Conservation (phyloP, 2,113 vertebrate genomes). For the Forbesichthys papilliferus region DNA sequence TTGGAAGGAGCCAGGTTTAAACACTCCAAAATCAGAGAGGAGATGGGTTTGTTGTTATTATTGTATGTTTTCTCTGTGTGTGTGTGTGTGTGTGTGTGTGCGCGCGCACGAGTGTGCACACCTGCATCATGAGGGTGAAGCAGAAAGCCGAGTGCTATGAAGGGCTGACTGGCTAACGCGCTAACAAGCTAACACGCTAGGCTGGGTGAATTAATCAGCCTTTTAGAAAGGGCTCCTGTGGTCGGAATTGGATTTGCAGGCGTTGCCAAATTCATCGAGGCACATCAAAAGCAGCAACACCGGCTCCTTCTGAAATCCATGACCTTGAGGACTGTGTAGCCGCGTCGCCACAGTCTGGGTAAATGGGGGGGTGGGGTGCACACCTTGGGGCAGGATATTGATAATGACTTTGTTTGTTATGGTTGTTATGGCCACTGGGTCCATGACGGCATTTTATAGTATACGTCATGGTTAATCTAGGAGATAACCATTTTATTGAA, state of each 20-base stretch:
- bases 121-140: background rate
- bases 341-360: constrained; percentile 11
- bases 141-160: constrained; percentile 22
- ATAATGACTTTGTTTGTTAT: constrained; percentile 42
- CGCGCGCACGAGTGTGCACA: background rate
- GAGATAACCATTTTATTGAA: constrained; percentile 16
- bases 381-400: constrained; percentile 46
- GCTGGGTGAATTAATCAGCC: constrained; percentile 43
- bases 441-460: constrained; percentile 30
- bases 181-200: constrained; percentile 20
- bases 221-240: constrained; percentile 35
- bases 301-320: background rate
- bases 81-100: constrained; percentile 3
- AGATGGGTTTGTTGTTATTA: no score
- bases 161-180: constrained; percentile 13
- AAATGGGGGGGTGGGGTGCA: constrained; percentile 25
- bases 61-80: background rate
- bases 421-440: constrained; percentile 31
- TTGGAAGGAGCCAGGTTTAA: background rate
- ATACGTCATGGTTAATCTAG: constrained; percentile 10
- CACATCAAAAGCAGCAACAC: constrained; percentile 50
- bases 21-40: no score
- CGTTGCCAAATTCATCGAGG: constrained; percentile 23
- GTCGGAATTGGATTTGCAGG: constrained; percentile 61
- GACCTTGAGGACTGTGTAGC: constrained; percentile 42